Base-by-base conservation (phyloP, 2,797 vertebrate genomes). In the Xenops minutus region DNA sequence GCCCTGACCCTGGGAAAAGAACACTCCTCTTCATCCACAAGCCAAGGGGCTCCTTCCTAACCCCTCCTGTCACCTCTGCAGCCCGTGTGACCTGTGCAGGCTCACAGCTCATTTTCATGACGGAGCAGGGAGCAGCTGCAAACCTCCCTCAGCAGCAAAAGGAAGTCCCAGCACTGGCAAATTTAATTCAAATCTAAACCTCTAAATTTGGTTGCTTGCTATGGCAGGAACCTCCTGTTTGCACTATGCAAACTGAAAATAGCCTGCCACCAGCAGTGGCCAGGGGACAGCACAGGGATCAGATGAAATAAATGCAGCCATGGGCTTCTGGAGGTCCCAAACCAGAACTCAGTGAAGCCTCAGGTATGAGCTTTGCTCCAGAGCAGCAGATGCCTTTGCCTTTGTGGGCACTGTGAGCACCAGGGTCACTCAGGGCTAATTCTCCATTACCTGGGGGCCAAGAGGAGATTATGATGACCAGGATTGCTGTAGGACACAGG, bases 161-260 rank as follows among this genome's bases (percentile, higher is more conserved):
- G 99, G 98, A 99, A 99, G 98, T 99, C 98, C 98, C 97, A 20
- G 98, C 91, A 76, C 96, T 98, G 98, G 98, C 99, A 99, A 99
- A 99, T 99, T 97, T 98, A 98, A 99, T 99, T 99, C 99, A 99
- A 99, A 99, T 99, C 95, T 67, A 98, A 97, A 97, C 99, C 99
- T 98, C 98, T 98, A 96, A 98, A 99, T 99, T 99, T 99, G 99
- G 97, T 98, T 99, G 98, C 96, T 92, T 97, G 97, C 98, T 98
- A 88, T 63, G 97, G 97, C 98, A 98, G 98, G 98, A 98, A 98
- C 95, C 93, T 94, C 97, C 97, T 99, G 98, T 98, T 98, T 98
- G 98, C 97, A 71, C 84, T 98, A 99, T 99, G 99, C 99, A 99
- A 99, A 99, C 93, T 43, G 91, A 92, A 90, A 96, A 95, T 83